Evolutionary conservation across 2,113 vertebrate genomes (phyloP).

Genomic region (Seriola dumerili): DNA sequence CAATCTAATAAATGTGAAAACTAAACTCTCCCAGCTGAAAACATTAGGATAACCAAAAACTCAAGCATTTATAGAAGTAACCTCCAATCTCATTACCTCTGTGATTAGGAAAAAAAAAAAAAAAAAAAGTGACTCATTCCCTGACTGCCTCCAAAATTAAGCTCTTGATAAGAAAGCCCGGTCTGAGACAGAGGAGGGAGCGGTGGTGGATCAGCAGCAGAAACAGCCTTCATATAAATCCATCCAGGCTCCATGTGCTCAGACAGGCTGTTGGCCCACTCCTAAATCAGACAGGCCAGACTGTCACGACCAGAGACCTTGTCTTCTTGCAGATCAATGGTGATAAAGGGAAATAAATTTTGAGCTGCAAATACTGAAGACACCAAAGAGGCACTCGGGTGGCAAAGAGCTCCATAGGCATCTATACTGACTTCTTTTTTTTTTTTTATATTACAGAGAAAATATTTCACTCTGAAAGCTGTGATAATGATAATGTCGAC

Average conservation of each 20-base stretch:
- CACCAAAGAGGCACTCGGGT: slow-evolving; percentile 30
- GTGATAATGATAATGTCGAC: slow-evolving; percentile 2
- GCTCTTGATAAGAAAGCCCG: slow-evolving; percentile 34
- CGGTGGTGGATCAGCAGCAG: slow-evolving; percentile 46
- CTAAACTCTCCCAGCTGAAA: slow-evolving; percentile 55
- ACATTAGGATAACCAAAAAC: slow-evolving; percentile 51
- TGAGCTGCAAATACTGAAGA: slow-evolving; percentile 54
- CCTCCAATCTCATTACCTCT: slow-evolving; percentile 62
- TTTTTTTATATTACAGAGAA: background rate
- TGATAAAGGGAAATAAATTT: slow-evolving; percentile 72
- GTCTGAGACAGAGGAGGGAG: slow-evolving; percentile 41
- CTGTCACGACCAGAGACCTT: slow-evolving; percentile 65
- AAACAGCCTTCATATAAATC: slow-evolving; percentile 59
- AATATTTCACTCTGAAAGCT: slow-evolving; percentile 4
- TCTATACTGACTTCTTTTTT: background rate
- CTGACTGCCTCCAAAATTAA: slow-evolving; percentile 53
- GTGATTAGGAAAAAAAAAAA: slow-evolving; percentile 45
- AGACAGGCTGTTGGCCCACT: slow-evolving; percentile 66
- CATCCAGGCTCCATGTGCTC: slow-evolving; percentile 51
- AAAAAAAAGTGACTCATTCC: slow-evolving; percentile 30
- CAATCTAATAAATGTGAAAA: slow-evolving; percentile 62
- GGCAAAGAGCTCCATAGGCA: slow-evolving; percentile 8
- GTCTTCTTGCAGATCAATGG: slow-evolving; percentile 73
- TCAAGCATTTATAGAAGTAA: slow-evolving; percentile 56
- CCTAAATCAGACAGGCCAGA: slow-evolving; percentile 70